Base-by-base conservation (phyloP, 1,140 invertebrate genomes). In the Sitobion miscanthi region DNA sequence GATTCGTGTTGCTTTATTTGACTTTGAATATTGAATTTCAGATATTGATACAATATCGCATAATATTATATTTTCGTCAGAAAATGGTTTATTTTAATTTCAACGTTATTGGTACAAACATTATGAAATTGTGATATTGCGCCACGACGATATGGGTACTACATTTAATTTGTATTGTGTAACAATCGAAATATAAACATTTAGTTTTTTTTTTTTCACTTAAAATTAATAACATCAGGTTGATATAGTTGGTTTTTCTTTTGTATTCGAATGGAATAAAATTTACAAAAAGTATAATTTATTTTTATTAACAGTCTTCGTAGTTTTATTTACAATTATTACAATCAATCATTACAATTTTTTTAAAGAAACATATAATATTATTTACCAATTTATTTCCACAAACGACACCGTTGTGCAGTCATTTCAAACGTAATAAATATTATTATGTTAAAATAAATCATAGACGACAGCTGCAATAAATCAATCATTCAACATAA, bases 21-120 rank as follows among this genome's bases (percentile, higher is more conserved):
- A 77, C n/a, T n/a, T 77, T 77, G 62, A 77, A n/a, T 77, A 77
- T 77, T 77, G n/a, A 77, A 77, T 77, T 77, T n/a, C 9, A 77
- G 62, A 35, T n/a, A 77, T 77, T 77, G 14, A 77, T 54, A 54
- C 52, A 77, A 77, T 14, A 69, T 69, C 30, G 42, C 2, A 17
- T 77, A 77, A n/a, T 17, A 20, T 35, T 77, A 77, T 20, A 77
- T 77, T 77, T 77, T n/a, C 1, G 62, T 35, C 14, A 0, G 62
- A n/a, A 77, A 77, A n/a, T 69, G 11, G 3, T 69, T 69, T 30
- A 69, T n/a, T 69, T 69, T 11, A 69, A 69, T 69, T 69, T 11
- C 25, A 0, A 30, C 25, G 30, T n/a, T 69, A 14, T n/a, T n/a
- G 30, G 62, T n/a, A 30, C 62, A 17, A n/a, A n/a, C 0, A 77